A percentile compares a stretch with the other conserved stretches of the same genome.
Conservation (phyloP, 2,797 vertebrate species). For the Lacerta viridis region DNA sequence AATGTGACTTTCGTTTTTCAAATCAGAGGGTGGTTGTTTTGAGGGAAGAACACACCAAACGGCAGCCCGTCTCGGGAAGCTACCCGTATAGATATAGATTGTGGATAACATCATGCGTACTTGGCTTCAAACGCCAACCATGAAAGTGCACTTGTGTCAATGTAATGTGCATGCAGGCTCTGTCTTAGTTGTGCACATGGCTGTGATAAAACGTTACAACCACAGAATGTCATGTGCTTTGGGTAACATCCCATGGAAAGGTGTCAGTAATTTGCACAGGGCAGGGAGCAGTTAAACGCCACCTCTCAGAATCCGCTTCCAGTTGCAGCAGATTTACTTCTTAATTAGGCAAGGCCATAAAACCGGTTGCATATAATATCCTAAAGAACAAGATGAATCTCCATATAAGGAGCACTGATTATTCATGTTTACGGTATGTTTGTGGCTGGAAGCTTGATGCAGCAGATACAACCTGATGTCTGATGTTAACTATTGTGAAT, state of each 20-base stretch:
- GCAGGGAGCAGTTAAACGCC: conserved; percentile 21
- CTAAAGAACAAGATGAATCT: conserved; percentile 24
- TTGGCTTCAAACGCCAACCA: no score
- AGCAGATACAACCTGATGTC: background rate
- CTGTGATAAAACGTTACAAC: conserved; percentile 26
- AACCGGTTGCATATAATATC: conserved; percentile 9
- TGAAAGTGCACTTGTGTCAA: no score
- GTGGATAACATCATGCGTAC: no score
- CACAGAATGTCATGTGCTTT: background rate
- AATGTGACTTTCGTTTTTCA: no score
- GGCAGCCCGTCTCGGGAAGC: no score
- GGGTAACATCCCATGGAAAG: background rate
- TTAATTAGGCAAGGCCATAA: conserved; percentile 33
- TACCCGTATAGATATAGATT: no score
- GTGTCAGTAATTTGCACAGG: background rate
- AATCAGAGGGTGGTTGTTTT: no score
- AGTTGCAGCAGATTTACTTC: conserved; percentile 29
- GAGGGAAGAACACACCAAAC: no score
- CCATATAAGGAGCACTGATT: conserved; percentile 24
- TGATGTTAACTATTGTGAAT: background rate
- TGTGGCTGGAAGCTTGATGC: background rate
- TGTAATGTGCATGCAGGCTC: no score
- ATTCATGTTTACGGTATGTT: conserved; percentile 15
- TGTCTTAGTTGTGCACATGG: background rate
- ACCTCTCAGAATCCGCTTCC: conserved; percentile 15